These are phyloP conservation scores for Physella acuta DNA, from an alignment of 1,140 invertebrate species.

Conservation along the genomic window DNA sequence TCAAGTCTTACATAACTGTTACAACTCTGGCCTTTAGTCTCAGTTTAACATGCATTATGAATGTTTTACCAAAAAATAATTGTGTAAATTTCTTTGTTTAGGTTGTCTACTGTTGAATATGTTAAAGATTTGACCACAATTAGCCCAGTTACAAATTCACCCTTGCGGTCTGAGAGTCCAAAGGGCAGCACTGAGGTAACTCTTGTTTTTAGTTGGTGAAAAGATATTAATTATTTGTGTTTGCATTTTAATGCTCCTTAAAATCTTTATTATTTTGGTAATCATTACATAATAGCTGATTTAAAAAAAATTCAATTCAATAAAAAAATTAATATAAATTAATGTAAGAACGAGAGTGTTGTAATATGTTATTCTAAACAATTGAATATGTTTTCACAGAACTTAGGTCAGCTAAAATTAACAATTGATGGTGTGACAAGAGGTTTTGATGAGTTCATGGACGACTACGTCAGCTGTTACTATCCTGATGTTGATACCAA, in stretches of 20 bases:
- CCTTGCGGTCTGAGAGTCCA: not conserved
- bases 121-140: not conserved
- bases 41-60: no score
- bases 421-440: constrained; percentile 26
- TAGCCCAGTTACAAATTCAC: not conserved
- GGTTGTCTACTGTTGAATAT: constrained; percentile 5
- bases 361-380: constrained; percentile 1
- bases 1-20: no score
- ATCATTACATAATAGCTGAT: no score
- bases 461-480: constrained; percentile 27
- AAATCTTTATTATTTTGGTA: no score
- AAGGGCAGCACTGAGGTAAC: not conserved
- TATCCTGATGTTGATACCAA: constrained; percentile 19
- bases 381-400: constrained; percentile 6
- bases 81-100: constrained; percentile 7
- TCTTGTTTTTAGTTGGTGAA: no score
- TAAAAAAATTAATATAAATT: no score
- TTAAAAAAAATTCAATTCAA: no score
- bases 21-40: no score
- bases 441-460: constrained; percentile 27
- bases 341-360: no score
- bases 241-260: no score
- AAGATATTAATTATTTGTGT: no score
- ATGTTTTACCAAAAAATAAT: no score
- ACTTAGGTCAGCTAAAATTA: constrained; percentile 22